Conservation (phyloP, 2,888 invertebrate genomes). For the Sinohyriopsis cumingii region DNA sequence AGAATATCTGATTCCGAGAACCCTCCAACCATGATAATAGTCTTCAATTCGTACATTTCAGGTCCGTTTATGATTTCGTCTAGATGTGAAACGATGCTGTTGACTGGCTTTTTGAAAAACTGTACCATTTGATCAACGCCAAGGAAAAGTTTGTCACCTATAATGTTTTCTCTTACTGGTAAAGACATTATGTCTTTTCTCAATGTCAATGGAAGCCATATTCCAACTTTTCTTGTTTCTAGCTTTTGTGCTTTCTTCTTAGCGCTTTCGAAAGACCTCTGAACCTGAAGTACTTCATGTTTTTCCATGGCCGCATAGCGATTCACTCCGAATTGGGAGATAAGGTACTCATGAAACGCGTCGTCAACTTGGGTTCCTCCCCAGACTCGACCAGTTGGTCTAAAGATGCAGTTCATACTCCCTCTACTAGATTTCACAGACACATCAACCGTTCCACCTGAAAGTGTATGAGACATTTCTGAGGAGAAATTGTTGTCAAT, state of each 20-base stretch:
- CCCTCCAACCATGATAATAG: slow-evolving; percentile 12
- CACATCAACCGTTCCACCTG: slow-evolving; percentile 20
- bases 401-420: slow-evolving; percentile 9
- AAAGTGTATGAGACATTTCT: neutral
- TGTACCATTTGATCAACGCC: slow-evolving; percentile 1
- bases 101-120: slow-evolving; percentile 3
- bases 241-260: slow-evolving; percentile 15
- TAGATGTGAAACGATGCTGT: slow-evolving; percentile 10
- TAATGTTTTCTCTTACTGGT: neutral
- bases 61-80: slow-evolving; percentile 4
- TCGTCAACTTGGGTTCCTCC: slow-evolving; percentile 19
- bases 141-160: slow-evolving; percentile 18
- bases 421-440: slow-evolving; percentile 8
- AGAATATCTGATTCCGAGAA: slow-evolving; percentile 14
- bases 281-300: slow-evolving; percentile 5
- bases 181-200: neutral
- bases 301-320: neutral
- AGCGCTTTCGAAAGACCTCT: slow-evolving; percentile 12
- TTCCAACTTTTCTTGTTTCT: slow-evolving; percentile 4
- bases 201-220: slow-evolving; percentile 9
- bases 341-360: slow-evolving; percentile 7
- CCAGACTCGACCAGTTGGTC: slow-evolving; percentile 17
- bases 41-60: neutral
- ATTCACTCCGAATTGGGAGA: neutral
- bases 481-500: no score